Evolutionary conservation across 2,797 vertebrate genomes (phyloP), one percentile per base, ranked within the genome.

Genomic region (Melanotaenia parkinsoni): DNA sequence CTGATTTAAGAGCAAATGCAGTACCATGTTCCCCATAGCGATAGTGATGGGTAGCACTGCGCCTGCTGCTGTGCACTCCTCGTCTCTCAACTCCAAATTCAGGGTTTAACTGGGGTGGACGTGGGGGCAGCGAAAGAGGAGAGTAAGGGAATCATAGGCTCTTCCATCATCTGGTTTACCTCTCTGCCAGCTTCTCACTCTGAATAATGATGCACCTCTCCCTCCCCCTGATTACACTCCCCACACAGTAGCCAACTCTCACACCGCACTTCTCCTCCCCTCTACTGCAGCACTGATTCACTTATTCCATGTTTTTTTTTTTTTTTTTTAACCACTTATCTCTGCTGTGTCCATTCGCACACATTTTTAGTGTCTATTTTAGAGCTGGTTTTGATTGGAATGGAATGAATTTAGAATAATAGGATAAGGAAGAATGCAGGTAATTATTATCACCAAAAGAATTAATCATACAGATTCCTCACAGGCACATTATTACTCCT

Each of bases 111-210:
- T 54, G 72, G 77, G 77, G 68, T 84, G 82, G 88, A 75, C 75
- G 73, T 14, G 43, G 76, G 72, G 84, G 58, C 73, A 72, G 82
- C 37, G 14, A 57, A 66, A 63, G 68, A 81, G 72, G 77, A 72
- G 81, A 82, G 79, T 22, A 51, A 63, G 63, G 67, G 69, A 84
- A 85, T 77, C 88, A 70, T 40, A 33, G 62, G 82, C 81, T 80
- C 77, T 80, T 88, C 85, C 85, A 87, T 92, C 90, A 89, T 89
- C 79, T 86, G 81, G 83, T 91, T 90, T 84, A 85, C 76, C 83
- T 85, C 85, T 79, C 70, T 20, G 33, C 74, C 37, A 53, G 70
- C 85, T 65, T 72, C 79, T 78, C 77, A 32, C 67, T 67, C 80
- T 88, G 86, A 91, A 90, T 91, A 88, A 91, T 86, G 89, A 89